phyloP scores from a whole-genome alignment of 2,113 vertebrate genomes.

The Ginglymostoma cirratum region DNA sequence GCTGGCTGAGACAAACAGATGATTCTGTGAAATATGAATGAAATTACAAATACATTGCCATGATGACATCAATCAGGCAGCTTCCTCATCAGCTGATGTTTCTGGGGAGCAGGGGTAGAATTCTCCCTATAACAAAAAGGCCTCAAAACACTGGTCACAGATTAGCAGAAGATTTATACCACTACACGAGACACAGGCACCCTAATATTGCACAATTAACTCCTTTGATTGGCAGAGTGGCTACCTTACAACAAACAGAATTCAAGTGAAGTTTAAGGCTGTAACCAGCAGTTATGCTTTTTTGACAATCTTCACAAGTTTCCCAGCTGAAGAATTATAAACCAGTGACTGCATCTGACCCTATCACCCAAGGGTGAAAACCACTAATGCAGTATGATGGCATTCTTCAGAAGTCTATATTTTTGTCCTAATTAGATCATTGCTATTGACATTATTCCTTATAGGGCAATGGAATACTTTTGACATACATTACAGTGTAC shows the following conservation, averaged over 20 bases:
- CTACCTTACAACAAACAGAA: not conserved
- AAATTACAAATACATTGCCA: conserved; percentile 6
- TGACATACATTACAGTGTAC: not conserved
- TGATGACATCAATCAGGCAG: conserved; percentile 11
- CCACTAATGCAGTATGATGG: not conserved
- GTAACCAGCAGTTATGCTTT: conserved; percentile 6
- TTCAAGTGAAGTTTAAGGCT: not conserved
- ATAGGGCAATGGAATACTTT: not conserved
- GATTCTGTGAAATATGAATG: not conserved
- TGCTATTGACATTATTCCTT: not conserved
- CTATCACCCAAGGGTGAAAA: not conserved
- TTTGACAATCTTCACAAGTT: not conserved
- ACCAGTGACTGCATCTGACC: not conserved
- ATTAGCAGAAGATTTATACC: conserved; percentile 21
- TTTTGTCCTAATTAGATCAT: not conserved
- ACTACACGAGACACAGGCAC: conserved; percentile 31
- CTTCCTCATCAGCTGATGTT: not conserved
- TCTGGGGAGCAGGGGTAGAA: not conserved
- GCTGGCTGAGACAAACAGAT: not conserved
- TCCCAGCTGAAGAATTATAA: not conserved
- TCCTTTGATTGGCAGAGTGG: conserved; percentile 32
- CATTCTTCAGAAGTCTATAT: not conserved
- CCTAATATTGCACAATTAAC: conserved; percentile 36
- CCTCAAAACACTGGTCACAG: conserved; percentile 30
- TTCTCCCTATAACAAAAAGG: conserved; percentile 2